Percentiles rank a stretch among this genome's conserved stretches.
Evolutionary conservation across 2,797 vertebrate species (phyloP).

Genomic region (Acrossocheilus fasciatus): DNA sequence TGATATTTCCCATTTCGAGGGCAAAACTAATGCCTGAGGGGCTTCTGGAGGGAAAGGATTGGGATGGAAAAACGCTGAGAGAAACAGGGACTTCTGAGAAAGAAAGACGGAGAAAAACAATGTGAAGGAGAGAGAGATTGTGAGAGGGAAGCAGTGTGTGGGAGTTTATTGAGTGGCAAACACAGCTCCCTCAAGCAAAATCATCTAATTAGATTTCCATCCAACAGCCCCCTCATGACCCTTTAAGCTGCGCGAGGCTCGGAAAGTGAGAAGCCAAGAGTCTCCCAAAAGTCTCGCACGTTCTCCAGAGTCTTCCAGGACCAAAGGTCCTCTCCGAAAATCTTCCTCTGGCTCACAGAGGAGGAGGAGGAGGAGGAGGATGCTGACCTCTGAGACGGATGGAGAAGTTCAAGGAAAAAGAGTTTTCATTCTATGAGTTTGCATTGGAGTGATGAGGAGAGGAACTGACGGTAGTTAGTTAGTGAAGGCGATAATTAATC

Average conservation of each 20-base stretch:
- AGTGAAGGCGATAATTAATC: neutral
- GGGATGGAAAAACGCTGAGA: slow-evolving; percentile 44
- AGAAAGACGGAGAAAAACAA: slow-evolving; percentile 49
- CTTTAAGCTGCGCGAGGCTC: slow-evolving; percentile 72
- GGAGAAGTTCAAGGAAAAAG: slow-evolving; percentile 48
- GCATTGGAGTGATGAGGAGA: neutral
- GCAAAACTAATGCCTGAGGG: slow-evolving; percentile 25
- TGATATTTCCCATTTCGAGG: slow-evolving; percentile 14
- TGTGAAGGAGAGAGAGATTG: slow-evolving; percentile 67
- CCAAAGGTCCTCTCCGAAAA: slow-evolving; percentile 71
- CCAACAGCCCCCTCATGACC: slow-evolving; percentile 73
- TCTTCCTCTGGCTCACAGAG: slow-evolving; percentile 58
- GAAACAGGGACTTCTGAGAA: slow-evolving; percentile 50
- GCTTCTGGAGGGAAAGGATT: slow-evolving; percentile 3
- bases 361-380: slow-evolving; percentile 45
- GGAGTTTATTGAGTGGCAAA: slow-evolving; percentile 77
- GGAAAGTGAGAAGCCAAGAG: slow-evolving; percentile 67
- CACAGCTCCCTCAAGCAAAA: slow-evolving; percentile 77
- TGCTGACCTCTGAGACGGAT: slow-evolving; percentile 41
- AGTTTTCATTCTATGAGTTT: slow-evolving; percentile 24
- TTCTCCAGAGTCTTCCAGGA: slow-evolving; percentile 57
- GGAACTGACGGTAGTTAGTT: neutral
- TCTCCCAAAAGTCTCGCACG: slow-evolving; percentile 67
- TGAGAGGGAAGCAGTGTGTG: slow-evolving; percentile 62
- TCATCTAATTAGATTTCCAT: slow-evolving; percentile 83